Evolutionary conservation across 2,113 vertebrate species (phyloP), one percentile per base, ranked within the genome.

Genomic region (Tylochromis polylepis): DNA sequence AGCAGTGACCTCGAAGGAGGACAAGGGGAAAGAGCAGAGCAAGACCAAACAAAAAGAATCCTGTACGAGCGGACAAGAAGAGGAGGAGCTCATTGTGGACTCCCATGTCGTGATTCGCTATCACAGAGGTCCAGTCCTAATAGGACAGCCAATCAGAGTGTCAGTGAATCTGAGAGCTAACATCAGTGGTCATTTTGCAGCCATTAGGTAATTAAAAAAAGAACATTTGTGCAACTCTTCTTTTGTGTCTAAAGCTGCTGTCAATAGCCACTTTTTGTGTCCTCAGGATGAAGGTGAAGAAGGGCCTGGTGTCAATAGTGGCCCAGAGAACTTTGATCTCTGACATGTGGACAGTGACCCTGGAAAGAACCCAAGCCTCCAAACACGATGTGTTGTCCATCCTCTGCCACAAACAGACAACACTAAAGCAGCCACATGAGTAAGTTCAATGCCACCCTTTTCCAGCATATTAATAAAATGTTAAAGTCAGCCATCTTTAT

Each of bases 261-360:
- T 38, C 49, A 49, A 51, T 56, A 51, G 16, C 27, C 22, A 53
- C 67, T n/a, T 31, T 59, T 56, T 67, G 10, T 75, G 59, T 79
- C 14, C 83, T 41, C 72, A 96, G 96, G 87, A 57, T 96, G 57
- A 95, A 93, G 86, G 91, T 96, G 78, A 95, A 93, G 88, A 96
- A 94, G 81, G 94, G 95, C 7, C 87, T 96, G 77, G 82, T 96
- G 82, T 95, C 94, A 0, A 60, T 95, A 82, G 79, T 94, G 67
- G 92, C 89, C 9, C 91, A 94, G 41, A 92, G 90, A 20, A 82
- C 92, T 10, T 72, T 91, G 81, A 91, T 70, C 75, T 93, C 94
- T 46, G 92, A 95, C 65, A 81, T 88, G 18, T 96, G 96, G 96
- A 77, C 88, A 9, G 93, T 95, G 85, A 95, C 88, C 46, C 59